Evolutionary conservation across 2,113 vertebrate genomes (phyloP).

Genomic region (Mola mola): DNA sequence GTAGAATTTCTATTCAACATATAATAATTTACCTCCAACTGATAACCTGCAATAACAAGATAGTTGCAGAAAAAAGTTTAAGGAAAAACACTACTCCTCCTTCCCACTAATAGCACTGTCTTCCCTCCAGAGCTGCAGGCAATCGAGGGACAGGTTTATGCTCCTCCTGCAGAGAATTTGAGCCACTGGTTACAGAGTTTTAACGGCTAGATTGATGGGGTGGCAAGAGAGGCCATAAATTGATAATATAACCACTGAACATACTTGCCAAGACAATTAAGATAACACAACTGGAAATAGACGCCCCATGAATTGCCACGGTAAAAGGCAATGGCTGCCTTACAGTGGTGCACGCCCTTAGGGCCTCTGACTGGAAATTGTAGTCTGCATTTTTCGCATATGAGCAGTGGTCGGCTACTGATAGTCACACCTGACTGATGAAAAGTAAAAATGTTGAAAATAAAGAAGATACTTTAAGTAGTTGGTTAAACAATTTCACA

Average conservation of each 20-base stretch:
- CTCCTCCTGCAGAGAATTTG: conserved; percentile 60
- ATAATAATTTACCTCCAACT: no score
- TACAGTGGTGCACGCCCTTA: conserved; percentile 62
- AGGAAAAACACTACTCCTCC: conserved; percentile 30
- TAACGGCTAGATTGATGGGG: conserved; percentile 85
- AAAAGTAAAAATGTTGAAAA: conserved; percentile 20
- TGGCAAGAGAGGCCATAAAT: conserved; percentile 83
- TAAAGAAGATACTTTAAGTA: conserved; percentile 6
- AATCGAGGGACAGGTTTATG: conserved; percentile 78
- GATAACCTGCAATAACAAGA: conserved; percentile 32
- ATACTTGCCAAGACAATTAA: conserved; percentile 86
- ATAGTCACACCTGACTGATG: conserved; percentile 41
- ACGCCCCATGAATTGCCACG: conserved; percentile 69
- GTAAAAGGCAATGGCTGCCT: conserved; percentile 68
- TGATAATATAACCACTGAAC: conserved; percentile 83
- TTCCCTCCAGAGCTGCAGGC: conserved; percentile 61
- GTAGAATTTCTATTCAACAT: no score
- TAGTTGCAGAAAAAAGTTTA: conserved; percentile 44
- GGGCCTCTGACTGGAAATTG: conserved; percentile 57
- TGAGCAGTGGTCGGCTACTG: conserved; percentile 42
- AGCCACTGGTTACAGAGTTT: conserved; percentile 80
- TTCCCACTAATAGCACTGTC: conserved; percentile 14
- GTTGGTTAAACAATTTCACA: conserved; percentile 20
- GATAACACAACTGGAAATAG: conserved; percentile 83
- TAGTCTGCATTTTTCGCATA: conserved; percentile 34